A percentile compares a stretch with the other conserved stretches of the same genome.
Evolutionary conservation across 2,113 vertebrate species (phyloP).

Genomic region (Thalassoma bifasciatum): DNA sequence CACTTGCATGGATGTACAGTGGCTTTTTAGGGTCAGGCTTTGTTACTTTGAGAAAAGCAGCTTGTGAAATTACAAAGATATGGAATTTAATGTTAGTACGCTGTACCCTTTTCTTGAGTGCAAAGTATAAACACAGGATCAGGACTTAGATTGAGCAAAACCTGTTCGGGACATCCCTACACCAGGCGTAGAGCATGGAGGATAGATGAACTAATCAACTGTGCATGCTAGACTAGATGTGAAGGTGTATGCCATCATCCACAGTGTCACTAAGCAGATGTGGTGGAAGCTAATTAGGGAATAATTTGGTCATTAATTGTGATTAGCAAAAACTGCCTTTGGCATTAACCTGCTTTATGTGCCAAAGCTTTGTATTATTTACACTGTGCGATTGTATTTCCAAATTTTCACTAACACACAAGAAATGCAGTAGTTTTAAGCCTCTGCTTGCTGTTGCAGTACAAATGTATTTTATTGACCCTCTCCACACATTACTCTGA

Average conservation of each 20-base stretch:
- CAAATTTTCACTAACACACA: constrained; percentile 54
- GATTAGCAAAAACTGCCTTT: constrained; percentile 30
- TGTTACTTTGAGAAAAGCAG: background rate
- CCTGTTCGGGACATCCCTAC: constrained; percentile 50
- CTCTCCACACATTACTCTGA: constrained; percentile 87
- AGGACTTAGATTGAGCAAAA: background rate
- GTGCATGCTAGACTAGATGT: constrained; percentile 57
- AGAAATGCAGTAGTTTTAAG: constrained; percentile 43
- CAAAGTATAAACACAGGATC: constrained; percentile 38
- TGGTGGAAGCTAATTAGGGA: constrained; percentile 26
- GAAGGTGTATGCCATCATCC: constrained; percentile 37
- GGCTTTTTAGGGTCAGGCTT: background rate
- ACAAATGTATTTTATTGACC: constrained; percentile 71
- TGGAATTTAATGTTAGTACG: background rate
- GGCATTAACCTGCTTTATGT: constrained; percentile 45
- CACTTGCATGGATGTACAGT: constrained; percentile 1
- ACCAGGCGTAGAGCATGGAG: constrained; percentile 59
- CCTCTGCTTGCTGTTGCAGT: constrained; percentile 70
- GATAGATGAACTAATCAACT: constrained; percentile 51
- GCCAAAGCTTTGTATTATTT: constrained; percentile 46
- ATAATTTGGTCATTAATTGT: constrained; percentile 37
- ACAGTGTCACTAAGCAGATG: constrained; percentile 26
- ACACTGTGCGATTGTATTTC: constrained; percentile 49
- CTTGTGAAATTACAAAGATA: background rate
- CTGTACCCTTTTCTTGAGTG: background rate